Evolutionary conservation across 2,113 vertebrate species (phyloP).

Genomic region (Megalops atlanticus): DNA sequence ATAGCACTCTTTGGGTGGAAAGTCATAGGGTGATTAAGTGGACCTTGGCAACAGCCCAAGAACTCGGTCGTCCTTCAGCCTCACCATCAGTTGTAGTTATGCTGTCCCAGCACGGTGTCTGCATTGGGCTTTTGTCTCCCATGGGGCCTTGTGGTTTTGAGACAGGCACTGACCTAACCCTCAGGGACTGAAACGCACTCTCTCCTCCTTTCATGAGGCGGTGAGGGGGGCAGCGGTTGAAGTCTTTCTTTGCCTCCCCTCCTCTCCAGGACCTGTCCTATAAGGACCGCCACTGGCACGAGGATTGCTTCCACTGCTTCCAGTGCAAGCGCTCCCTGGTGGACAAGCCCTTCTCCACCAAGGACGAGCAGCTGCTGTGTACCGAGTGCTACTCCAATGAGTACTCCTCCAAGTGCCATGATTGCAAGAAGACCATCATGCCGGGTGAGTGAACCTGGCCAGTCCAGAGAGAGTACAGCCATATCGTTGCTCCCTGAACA

Average conservation of each 20-base stretch:
- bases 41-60: no score
- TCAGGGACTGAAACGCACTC: neutral
- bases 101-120: no score
- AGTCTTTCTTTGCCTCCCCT: neutral
- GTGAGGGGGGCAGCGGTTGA: neutral
- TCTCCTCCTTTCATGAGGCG: no score
- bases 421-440: slow-evolving; percentile 85
- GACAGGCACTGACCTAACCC: neutral
- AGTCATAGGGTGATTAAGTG: no score
- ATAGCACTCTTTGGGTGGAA: no score
- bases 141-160: no score
- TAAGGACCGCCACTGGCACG: slow-evolving; percentile 86
- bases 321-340: slow-evolving; percentile 76
- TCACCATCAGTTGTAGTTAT: no score
- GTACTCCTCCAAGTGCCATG: slow-evolving; percentile 81
- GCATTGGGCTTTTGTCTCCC: no score
- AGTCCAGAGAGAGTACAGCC: no score
- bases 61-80: no score
- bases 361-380: slow-evolving; percentile 81
- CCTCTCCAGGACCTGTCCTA: slow-evolving; percentile 79
- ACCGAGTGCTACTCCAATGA: slow-evolving; percentile 83
- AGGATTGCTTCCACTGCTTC: slow-evolving; percentile 81
- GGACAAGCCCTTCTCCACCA: slow-evolving; percentile 85
- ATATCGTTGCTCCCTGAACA: no score
- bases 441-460: slow-evolving; percentile 70